Percentiles rank a stretch among this genome's conserved stretches.
Conservation (phyloP, 1,140 invertebrate genomes). For the Drosophila sproati region DNA sequence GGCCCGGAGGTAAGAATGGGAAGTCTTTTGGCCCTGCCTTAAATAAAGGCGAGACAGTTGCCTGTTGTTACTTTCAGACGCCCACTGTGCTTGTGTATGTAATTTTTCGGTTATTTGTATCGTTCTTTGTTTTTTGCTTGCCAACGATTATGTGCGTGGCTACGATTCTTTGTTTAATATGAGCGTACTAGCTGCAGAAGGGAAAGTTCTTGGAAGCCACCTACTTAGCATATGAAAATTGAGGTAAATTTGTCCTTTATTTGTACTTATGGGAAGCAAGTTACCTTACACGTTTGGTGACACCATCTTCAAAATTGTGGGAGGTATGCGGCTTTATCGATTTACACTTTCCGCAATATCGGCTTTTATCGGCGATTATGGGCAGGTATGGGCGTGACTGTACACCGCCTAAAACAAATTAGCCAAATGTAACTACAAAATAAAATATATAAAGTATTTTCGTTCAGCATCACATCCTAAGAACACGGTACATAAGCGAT, state of each 20-base stretch:
- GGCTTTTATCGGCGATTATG: no score
- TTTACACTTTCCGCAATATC: no score
- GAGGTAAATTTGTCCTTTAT: background rate
- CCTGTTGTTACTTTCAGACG: constrained; percentile 51
- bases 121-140: constrained; percentile 3
- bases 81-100: constrained; percentile 7
- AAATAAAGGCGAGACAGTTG: constrained; percentile 46
- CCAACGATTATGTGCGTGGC: constrained; percentile 46
- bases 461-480: no score
- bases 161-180: constrained; percentile 16
- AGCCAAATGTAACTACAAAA: no score
- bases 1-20: background rate
- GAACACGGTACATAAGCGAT: no score
- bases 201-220: background rate
- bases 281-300: no score
- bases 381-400: no score
- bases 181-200: background rate
- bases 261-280: no score
- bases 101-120: constrained; percentile 34
- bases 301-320: no score
- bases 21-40: constrained; percentile 61
- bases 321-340: no score
- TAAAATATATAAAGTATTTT: no score
- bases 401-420: no score
- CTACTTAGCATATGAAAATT: background rate